Evolutionary conservation across 2,888 invertebrate genomes (phyloP).

Genomic region (Bembecia ichneumoniformis): DNA sequence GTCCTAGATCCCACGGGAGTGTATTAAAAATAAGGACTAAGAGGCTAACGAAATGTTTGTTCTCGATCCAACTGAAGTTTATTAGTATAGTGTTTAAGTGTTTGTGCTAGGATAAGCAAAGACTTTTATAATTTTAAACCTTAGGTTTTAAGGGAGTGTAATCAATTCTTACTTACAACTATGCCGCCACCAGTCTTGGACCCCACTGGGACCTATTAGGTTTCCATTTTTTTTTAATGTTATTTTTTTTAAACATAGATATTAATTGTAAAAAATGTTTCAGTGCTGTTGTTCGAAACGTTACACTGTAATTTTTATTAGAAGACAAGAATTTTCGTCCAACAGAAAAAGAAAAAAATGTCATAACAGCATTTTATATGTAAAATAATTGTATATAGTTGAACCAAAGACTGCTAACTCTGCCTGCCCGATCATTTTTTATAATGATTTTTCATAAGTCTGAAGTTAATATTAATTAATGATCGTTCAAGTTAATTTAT

Average conservation of each 20-base stretch:
- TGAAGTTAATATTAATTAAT: slow-evolving; percentile 27
- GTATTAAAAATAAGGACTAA: slow-evolving; percentile 33
- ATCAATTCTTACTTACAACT: slow-evolving; percentile 1
- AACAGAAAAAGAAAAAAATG: slow-evolving; percentile 57
- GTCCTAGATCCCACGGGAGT: slow-evolving; percentile 61
- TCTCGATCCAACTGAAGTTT: slow-evolving; percentile 52
- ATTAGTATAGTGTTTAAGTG: slow-evolving; percentile 20
- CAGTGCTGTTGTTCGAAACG: slow-evolving; percentile 34
- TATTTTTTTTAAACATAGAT: slow-evolving; percentile 7
- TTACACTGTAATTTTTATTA: slow-evolving; percentile 52
- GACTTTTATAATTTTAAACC: too few relatives aligned
- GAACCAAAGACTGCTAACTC: slow-evolving; percentile 61
- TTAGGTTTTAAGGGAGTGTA: too few relatives aligned
- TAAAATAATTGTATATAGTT: slow-evolving; percentile 40
- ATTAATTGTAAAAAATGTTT: not conserved
- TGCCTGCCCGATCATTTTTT: slow-evolving; percentile 34
- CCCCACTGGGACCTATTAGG: slow-evolving; percentile 12
- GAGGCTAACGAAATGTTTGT: slow-evolving; percentile 32
- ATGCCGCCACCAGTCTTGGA: slow-evolving; percentile 11
- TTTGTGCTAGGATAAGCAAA: too few relatives aligned
- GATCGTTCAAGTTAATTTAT: slow-evolving; percentile 56
- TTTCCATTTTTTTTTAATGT: slow-evolving; percentile 12
- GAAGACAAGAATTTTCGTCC: slow-evolving; percentile 53
- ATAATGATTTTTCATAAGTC: slow-evolving; percentile 26
- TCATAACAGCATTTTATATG: slow-evolving; percentile 15